phyloP scores from a whole-genome alignment of 2,888 invertebrate species.

The Ectemnius cavifrons region DNA sequence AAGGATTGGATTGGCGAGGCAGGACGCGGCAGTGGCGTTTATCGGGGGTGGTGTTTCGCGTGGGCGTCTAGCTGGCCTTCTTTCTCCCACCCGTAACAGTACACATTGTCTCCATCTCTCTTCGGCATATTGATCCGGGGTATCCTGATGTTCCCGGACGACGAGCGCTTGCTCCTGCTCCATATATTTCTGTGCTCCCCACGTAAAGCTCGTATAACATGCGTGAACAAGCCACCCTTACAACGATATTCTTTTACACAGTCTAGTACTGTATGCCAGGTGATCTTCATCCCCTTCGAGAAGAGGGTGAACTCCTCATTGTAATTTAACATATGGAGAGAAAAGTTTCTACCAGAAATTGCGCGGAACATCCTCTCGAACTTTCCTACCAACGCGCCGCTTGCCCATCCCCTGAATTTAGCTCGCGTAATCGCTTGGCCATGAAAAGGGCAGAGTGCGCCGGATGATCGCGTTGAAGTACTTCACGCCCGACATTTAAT shows the following conservation, averaged over 20 bases:
- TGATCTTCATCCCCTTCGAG: too few relatives aligned
- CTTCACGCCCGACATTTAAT: too few relatives aligned
- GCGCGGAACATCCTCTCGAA: slow-evolving; percentile 12
- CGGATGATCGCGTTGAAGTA: slow-evolving; percentile 3
- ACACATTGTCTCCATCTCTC: slow-evolving; percentile 54
- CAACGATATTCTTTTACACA: slow-evolving; percentile 8
- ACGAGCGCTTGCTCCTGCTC: slow-evolving; percentile 59
- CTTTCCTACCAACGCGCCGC: too few relatives aligned
- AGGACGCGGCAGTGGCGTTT: slow-evolving; percentile 42
- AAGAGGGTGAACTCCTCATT: too few relatives aligned
- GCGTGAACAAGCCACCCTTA: not conserved
- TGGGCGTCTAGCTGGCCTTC: slow-evolving; percentile 48
- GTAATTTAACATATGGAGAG: not conserved
- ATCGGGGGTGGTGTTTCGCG: slow-evolving; percentile 31
- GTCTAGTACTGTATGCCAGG: not conserved
- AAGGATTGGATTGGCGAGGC: slow-evolving; percentile 26
- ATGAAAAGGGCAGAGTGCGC: slow-evolving; percentile 62
- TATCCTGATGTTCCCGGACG: slow-evolving; percentile 63
- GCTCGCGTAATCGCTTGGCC: slow-evolving; percentile 30
- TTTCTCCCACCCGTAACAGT: slow-evolving; percentile 26
- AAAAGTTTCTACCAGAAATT: slow-evolving; percentile 5
- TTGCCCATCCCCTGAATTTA: too few relatives aligned
- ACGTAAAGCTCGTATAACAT: slow-evolving; percentile 29
- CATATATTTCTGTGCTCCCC: slow-evolving; percentile 46
- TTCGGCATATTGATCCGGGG: slow-evolving; percentile 70